Evolutionary conservation across 2,888 invertebrate species (phyloP), one percentile per base, ranked within the genome.

Genomic region (Girardia tigrina): DNA sequence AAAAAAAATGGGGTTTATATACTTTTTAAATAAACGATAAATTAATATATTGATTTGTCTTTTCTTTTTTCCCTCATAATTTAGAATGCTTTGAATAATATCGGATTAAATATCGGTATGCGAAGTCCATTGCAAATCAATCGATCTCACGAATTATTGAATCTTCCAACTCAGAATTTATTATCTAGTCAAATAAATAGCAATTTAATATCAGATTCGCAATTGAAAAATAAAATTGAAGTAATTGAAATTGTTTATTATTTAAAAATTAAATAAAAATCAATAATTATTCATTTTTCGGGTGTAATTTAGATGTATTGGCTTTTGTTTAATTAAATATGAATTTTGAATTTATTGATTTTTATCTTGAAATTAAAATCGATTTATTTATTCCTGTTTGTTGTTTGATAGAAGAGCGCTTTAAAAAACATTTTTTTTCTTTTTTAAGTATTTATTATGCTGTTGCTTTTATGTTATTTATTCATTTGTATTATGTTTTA

Each of bases 391-490:
- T n/a, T n/a, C n/a, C n/a, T n/a, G n/a, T n/a, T n/a, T n/a, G n/a
- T n/a, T n/a, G n/a, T n/a, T n/a, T n/a, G n/a, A n/a, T n/a, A n/a
- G n/a, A n/a, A 56, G 6, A 20, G 4, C 56, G 56, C 56, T 56
- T 56, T 20, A 56, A 56, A 12, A 56, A n/a, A n/a, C n/a, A n/a
- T n/a, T n/a, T n/a, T n/a, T n/a, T n/a, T n/a, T n/a, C 23, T 56
- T 56, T 20, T 20, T 56, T 56, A 36, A 12, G 8, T 36, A 36
- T 36, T 16, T 56, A 56, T n/a, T 12, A 23, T 56, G 56, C 56
- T 56, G n/a, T 56, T 56, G 56, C 56, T 56, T 56, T n/a, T n/a
- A n/a, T n/a, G n/a, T n/a, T 56, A 56, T 56, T 23, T 56, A 23
- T 56, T 23, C 23, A 56, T 56, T 56, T 20, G n/a, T 20, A 8